These are phyloP conservation scores for Emydoidea blandingii DNA, from an alignment of 2,797 vertebrate genomes.

Conservation along the genomic window DNA sequence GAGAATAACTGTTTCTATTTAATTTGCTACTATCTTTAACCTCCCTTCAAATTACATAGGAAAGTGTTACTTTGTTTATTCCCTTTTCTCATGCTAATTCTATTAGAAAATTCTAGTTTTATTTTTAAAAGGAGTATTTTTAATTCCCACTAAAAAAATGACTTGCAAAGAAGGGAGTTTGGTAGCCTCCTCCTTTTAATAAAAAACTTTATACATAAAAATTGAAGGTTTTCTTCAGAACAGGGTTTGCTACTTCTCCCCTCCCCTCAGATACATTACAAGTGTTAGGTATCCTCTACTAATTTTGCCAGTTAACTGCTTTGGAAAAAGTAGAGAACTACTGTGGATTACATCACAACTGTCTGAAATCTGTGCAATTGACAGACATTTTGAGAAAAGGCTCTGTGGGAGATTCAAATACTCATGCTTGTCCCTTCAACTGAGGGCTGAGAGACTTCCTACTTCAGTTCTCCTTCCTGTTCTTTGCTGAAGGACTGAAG, in stretches of 20 bases:
- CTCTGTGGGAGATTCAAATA: neutral
- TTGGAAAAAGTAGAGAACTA: neutral
- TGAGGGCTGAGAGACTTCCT: neutral
- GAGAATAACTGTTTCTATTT: neutral
- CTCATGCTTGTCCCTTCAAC: neutral
- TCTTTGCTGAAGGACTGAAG: neutral
- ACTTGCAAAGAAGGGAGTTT: neutral
- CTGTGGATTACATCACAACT: neutral
- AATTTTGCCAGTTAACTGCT: neutral
- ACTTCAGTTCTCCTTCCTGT: neutral
- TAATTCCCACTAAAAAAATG: neutral
- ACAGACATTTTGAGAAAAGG: neutral
- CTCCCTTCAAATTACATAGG: neutral
- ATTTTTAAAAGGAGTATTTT: neutral
- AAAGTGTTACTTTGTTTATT: neutral
- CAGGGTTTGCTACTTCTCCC: neutral
- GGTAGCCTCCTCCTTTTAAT: neutral
- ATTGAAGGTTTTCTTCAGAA: neutral
- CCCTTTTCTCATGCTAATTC: neutral
- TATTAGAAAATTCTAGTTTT: neutral
- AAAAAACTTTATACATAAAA: neutral
- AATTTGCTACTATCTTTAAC: neutral
- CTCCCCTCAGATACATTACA: neutral
- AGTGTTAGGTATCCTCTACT: neutral
- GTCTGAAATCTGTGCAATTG: neutral